Evolutionary conservation across 2,797 vertebrate species (phyloP).

Genomic region (Pygocentrus nattereri): DNA sequence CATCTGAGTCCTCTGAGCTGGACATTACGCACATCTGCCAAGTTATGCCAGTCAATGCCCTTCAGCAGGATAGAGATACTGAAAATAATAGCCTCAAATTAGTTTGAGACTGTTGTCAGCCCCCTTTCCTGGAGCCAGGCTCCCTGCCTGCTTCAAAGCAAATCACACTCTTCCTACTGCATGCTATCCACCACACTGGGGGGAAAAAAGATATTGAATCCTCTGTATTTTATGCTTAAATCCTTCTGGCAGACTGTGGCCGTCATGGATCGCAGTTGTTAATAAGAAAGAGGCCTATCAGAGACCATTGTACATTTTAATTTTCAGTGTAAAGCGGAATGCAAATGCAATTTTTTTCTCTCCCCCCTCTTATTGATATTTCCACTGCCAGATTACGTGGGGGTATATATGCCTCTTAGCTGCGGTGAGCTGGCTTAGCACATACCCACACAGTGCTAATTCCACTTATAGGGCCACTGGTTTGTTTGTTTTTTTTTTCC

Average conservation of each 20-base stretch:
- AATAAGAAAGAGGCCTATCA: constrained; percentile 48
- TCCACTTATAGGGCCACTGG: not conserved
- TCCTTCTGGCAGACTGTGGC: constrained; percentile 63
- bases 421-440: constrained; percentile 8
- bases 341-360: not conserved
- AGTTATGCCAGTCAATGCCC: not conserved
- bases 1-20: not conserved
- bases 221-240: constrained; percentile 60
- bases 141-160: not conserved
- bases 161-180: not conserved
- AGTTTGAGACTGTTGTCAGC: constrained; percentile 13
- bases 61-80: constrained; percentile 5
- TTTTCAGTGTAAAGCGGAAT: constrained; percentile 15
- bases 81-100: constrained; percentile 15
- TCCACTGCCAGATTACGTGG: constrained; percentile 7
- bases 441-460: not conserved
- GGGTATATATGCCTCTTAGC: constrained; percentile 4
- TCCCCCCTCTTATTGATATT: constrained; percentile 41
- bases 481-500: not conserved
- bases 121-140: not conserved
- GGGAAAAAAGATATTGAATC: constrained; percentile 52
- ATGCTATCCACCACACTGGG: not conserved
- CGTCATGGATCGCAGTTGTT: constrained; percentile 63
- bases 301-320: constrained; percentile 17
- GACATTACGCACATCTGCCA: not conserved